Conservation (phyloP, 2,888 invertebrate species). For the Elmis aenea region DNA sequence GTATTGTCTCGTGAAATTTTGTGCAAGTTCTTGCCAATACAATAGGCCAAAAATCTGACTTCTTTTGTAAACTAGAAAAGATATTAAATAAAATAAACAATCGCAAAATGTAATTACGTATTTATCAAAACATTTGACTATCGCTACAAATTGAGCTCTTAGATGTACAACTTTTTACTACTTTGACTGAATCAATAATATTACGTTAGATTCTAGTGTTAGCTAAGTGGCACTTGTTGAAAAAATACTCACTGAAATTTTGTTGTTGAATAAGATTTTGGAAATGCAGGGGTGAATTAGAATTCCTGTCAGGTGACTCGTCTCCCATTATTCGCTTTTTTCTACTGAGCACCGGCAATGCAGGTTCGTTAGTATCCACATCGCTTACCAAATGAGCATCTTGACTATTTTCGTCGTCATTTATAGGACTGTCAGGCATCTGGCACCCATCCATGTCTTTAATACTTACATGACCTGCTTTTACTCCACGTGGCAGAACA, state of each 20-base stretch:
- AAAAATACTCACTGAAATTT: constrained; percentile 37
- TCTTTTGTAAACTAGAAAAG: too few relatives aligned
- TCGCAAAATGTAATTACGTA: too few relatives aligned
- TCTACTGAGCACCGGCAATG: constrained; percentile 28
- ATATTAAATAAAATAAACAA: too few relatives aligned
- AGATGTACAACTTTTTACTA: constrained; percentile 3
- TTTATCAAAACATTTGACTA: too few relatives aligned
- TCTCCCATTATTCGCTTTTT: constrained; percentile 22
- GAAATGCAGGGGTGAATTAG: constrained; percentile 39
- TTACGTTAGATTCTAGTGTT: background rate
- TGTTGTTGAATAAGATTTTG: constrained; percentile 39
- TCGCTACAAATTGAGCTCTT: too few relatives aligned
- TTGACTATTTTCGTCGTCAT: constrained; percentile 32
- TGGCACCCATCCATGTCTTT: constrained; percentile 66
- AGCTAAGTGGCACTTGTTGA: too few relatives aligned
- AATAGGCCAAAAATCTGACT: too few relatives aligned
- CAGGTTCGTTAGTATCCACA: constrained; percentile 35
- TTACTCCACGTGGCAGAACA: constrained; percentile 66
- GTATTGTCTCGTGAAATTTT: too few relatives aligned
- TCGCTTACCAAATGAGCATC: constrained; percentile 16
- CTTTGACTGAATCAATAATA: background rate
- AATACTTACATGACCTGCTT: constrained; percentile 66
- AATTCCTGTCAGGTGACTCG: constrained; percentile 38
- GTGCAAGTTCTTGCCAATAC: too few relatives aligned
- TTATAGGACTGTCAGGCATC: constrained; percentile 34